phyloP scores from a whole-genome alignment of 2,113 vertebrate genomes.

The Chunga burmeisteri region DNA sequence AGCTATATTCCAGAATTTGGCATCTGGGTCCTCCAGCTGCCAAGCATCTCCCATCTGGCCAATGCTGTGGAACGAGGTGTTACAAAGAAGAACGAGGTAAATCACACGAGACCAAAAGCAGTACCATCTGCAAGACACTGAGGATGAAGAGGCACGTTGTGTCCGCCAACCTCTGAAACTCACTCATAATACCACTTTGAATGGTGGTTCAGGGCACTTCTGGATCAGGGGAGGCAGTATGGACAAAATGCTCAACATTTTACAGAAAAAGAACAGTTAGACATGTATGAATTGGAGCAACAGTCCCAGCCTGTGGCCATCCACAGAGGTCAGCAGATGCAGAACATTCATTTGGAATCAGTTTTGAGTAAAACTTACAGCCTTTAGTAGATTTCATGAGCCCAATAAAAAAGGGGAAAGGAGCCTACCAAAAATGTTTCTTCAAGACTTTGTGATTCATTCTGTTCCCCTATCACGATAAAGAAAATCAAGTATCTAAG shows the following conservation, averaged over 20 bases:
- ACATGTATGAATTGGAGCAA: neutral
- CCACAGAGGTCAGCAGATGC: neutral
- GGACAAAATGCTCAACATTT: neutral
- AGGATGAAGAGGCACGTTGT: neutral
- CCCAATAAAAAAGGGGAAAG: neutral
- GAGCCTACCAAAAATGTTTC: neutral
- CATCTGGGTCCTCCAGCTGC: conserved; percentile 34
- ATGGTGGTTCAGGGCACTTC: neutral
- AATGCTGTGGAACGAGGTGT: neutral
- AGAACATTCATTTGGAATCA: neutral
- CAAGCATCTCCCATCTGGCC: conserved; percentile 5
- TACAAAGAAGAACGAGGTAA: neutral
- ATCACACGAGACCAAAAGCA: neutral
- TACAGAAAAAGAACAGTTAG: neutral
- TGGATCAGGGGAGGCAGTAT: neutral
- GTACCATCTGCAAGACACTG: neutral
- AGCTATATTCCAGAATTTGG: conserved; percentile 13
- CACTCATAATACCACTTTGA: neutral
- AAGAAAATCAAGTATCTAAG: neutral
- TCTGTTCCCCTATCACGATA: fast-evolving
- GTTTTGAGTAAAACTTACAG: neutral
- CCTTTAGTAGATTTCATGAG: neutral
- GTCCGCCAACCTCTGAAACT: neutral
- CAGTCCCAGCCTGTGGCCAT: neutral
- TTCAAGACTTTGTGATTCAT: neutral